phyloP scores from a whole-genome alignment of 23 tunicate genomes.

The Ciona savignyi region DNA sequence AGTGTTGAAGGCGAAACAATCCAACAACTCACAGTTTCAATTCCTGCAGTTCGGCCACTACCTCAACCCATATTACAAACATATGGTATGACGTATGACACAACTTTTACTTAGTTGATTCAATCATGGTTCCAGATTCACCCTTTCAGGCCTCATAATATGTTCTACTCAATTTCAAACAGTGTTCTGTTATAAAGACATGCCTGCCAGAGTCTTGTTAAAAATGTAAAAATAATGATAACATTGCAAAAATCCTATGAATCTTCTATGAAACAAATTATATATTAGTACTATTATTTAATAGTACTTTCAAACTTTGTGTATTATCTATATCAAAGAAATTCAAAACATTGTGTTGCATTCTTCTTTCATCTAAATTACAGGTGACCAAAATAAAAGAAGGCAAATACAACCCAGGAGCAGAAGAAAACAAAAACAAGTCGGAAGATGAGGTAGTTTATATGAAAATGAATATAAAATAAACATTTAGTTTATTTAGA shows the following conservation, averaged over 20 bases:
- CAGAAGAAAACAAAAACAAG: constrained; percentile 5
- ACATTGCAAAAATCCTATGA: too few relatives aligned
- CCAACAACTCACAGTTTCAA: constrained; percentile 78
- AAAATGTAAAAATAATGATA: too few relatives aligned
- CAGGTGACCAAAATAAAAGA: constrained; percentile 79
- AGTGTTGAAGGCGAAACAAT: constrained; percentile 92
- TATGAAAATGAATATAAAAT: background rate
- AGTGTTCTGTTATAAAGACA: too few relatives aligned
- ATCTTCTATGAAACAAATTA: background rate
- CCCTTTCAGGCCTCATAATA: too few relatives aligned
- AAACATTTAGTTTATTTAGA: background rate
- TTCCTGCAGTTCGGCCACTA: constrained; percentile 84
- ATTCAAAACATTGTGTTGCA: background rate
- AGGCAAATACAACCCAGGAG: constrained; percentile 72
- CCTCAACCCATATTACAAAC: constrained; percentile 90
- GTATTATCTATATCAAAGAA: background rate
- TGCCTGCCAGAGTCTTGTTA: too few relatives aligned
- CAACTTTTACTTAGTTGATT: background rate
- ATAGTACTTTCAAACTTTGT: background rate
- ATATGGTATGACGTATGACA: constrained; percentile 36
- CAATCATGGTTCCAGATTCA: too few relatives aligned
- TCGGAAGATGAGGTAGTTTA: background rate
- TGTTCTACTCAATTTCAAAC: too few relatives aligned
- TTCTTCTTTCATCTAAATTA: too few relatives aligned
- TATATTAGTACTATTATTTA: background rate